A percentile compares a stretch with the other conserved stretches of the same genome.
These are phyloP conservation scores for Acheta domesticus DNA, from an alignment of 2,888 invertebrate species.

Conservation along the genomic window DNA sequence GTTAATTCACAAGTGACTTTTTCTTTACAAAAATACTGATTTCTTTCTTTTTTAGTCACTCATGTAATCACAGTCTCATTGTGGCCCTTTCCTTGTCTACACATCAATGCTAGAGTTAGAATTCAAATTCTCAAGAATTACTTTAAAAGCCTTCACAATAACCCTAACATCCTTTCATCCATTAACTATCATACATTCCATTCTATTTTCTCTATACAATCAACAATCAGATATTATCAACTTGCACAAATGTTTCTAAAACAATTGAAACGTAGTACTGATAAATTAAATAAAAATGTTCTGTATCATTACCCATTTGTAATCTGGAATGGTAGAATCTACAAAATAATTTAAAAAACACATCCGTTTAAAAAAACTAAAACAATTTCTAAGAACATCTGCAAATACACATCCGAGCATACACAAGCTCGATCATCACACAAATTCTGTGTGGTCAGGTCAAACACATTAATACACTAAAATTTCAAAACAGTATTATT, in stretches of 20 bases:
- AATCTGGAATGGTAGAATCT: neutral
- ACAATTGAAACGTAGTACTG: neutral
- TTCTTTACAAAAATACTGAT: constrained; percentile 36
- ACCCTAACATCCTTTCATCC: constrained; percentile 18
- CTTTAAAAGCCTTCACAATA: constrained; percentile 24
- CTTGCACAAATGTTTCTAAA: neutral
- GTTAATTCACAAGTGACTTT: constrained; percentile 31
- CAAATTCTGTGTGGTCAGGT: neutral
- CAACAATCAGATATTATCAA: constrained; percentile 1
- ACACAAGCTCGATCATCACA: neutral
- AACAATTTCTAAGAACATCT: too few relatives aligned
- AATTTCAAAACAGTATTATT: too few relatives aligned
- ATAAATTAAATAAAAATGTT: neutral
- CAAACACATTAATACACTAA: neutral
- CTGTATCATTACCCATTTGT: neutral
- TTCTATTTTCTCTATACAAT: constrained; percentile 18
- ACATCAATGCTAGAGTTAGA: constrained; percentile 21
- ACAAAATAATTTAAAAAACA: neutral
- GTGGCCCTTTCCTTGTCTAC: constrained; percentile 31
- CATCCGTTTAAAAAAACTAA: neutral
- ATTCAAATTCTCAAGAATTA: constrained; percentile 27
- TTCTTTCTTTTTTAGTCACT: constrained; percentile 33
- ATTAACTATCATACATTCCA: constrained; percentile 21
- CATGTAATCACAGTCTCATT: constrained; percentile 34
- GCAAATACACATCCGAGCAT: neutral